phyloP scores from a whole-genome alignment of 2,888 invertebrate species.

The Cepaea hortensis region DNA sequence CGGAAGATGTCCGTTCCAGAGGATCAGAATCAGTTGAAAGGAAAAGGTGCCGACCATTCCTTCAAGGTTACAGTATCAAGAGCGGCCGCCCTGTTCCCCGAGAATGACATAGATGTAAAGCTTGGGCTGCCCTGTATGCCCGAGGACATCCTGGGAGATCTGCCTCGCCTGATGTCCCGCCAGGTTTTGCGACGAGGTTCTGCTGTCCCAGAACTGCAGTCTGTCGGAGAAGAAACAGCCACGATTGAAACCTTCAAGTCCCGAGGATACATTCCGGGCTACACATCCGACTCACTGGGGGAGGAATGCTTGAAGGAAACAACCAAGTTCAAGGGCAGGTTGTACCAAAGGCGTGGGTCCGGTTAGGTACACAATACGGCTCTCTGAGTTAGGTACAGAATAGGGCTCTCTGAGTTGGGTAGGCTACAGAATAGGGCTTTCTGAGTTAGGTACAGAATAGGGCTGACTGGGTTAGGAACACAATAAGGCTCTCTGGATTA shows the following conservation, averaged over 20 bases:
- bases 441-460: too few species aligned
- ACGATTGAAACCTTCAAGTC: not conserved
- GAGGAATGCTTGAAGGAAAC: not conserved
- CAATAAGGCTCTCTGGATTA: not conserved
- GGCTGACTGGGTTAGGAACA: not conserved
- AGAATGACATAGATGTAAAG: not conserved
- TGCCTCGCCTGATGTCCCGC: conserved; percentile 13
- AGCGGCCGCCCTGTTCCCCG: too few species aligned
- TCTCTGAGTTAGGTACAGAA: too few species aligned
- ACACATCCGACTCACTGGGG: not conserved
- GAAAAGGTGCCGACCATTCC: not conserved
- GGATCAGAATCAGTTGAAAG: not conserved
- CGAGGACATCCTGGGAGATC: conserved; percentile 27
- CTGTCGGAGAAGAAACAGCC: conserved; percentile 31
- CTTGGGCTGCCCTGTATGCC: conserved; percentile 19
- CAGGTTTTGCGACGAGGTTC: conserved; percentile 19
- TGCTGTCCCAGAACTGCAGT: conserved; percentile 38
- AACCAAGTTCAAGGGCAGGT: not conserved
- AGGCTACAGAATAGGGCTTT: not conserved
- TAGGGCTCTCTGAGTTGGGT: not conserved
- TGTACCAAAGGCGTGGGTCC: conserved; percentile 41
- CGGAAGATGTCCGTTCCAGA: not conserved
- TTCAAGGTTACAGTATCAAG: not conserved
- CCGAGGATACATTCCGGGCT: not conserved
- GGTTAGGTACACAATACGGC: conserved; percentile 11